Evolutionary conservation across 1,140 invertebrate species (phyloP), one percentile per base, ranked within the genome.

Genomic region (Oncopodura yosiiana): DNA sequence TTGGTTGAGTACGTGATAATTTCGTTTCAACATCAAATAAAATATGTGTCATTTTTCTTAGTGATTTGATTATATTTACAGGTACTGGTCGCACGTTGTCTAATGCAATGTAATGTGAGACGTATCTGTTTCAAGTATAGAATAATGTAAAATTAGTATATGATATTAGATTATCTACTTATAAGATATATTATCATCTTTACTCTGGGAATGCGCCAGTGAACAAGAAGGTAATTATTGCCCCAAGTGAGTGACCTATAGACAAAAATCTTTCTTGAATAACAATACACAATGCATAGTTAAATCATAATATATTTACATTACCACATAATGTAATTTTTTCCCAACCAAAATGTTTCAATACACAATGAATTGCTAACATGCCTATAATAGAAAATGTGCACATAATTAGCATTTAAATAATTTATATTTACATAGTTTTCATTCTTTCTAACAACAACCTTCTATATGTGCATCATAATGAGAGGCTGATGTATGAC

Each of bases 241-340:
- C 66, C 37, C 72, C 72, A 59, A 72, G 62, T 38, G 70, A 71
- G 57, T 73, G 72, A 9, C 66, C 70, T 4, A 73, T 30, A 4
- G 74, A 57, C 16, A 62, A 64, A 46, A 71, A 66, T 53, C 68
- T 66, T 23, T 67, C 49, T 70, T 69, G 73, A 8, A 57, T 52
- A 49, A 73, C 63, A 49, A 67, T 58, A n/a, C 63, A 50, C 14
- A 67, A 52, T 11, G 69, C 60, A 44, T 62, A 52, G 30, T 67
- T 58, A 3, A 71, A 58, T 8, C 65, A 53, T 8, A 65, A 26
- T 1, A 73, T n/a, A n/a, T n/a, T n/a, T n/a, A n/a, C n/a, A n/a
- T n/a, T n/a, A n/a, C n/a, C n/a, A n/a, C n/a, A n/a, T 6, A 73
- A 57, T 18, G 63, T 65, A 46, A 71, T 66, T 53, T 69, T 66